Evolutionary conservation across 1,140 invertebrate species (phyloP), one percentile per base, ranked within the genome.

Genomic region (Himalopsyche phryganea): DNA sequence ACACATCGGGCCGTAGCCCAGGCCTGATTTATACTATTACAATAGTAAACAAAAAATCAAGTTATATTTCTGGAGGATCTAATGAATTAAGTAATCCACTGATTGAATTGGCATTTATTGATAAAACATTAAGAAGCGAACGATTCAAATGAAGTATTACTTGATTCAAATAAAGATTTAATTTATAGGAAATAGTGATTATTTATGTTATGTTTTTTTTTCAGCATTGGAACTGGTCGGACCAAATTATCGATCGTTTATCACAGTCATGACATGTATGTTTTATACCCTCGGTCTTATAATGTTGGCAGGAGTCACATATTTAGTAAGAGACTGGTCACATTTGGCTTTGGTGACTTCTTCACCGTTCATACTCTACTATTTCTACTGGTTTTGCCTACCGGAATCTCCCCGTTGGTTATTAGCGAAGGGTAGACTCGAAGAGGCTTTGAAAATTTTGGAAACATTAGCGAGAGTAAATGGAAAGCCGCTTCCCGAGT

Each of bases 341-440:
- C 78, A 80, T 19, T 72, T 96, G 0, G 85, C 89, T 0, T 73
- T 92, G 44, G 84, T 83, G 1, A 93, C 90, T 1, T 92, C 91
- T 4, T 71, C 88, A 7, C 92, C 93, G 1, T 95, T 95, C 70
- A 77, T 89, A 32, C 69, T 89, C 0, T 93, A 93, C 66, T 92
- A 91, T 65, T 71, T 89, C 1, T 94, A 92, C 66, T 90, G 90
- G 86, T 90, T 84, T 42, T 85, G 89, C 55, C 77, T 93, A 76
- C 89, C 92, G 44, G 91, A 93, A 75, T 92, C 90, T 15, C 90
- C 91, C 1, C 75, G 91, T 62, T 93, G 91, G 91, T 74, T 93
- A 1, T 66, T 93, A 35, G 88, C 90, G 60, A 87, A 86, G 70
- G 88, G 90, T 6, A 81, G 85, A 45, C 75, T 92, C 10, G 84